Percentiles rank a stretch among this genome's conserved stretches.
Evolutionary conservation across 2,797 vertebrate genomes (phyloP).

Genomic region (Aldrovandia affinis): DNA sequence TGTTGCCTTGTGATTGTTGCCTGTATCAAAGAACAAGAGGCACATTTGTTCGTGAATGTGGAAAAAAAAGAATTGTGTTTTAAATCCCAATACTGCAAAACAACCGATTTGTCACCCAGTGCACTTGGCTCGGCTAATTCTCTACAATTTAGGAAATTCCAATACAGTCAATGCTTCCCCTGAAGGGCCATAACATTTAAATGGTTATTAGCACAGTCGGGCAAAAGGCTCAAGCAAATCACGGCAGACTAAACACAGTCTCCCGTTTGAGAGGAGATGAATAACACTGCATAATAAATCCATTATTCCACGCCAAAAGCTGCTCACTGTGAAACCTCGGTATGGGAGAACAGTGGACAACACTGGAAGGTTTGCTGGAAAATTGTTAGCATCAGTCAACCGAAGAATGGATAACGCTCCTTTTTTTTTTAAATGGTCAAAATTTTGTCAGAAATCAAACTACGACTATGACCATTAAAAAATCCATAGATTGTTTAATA

Average conservation of each 20-base stretch:
- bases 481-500: constrained; percentile 84
- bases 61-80: neutral
- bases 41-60: no score
- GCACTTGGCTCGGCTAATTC: neutral
- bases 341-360: neutral
- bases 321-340: neutral
- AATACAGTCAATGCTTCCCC: neutral
- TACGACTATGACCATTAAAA: constrained; percentile 60
- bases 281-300: neutral
- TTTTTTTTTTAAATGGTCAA: neutral
- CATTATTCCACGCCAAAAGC: neutral
- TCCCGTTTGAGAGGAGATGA: neutral
- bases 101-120: neutral
- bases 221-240: neutral
- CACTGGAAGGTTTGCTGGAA: neutral
- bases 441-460: constrained; percentile 52
- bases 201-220: neutral
- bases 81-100: neutral
- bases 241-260: neutral
- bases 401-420: neutral
- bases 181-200: neutral
- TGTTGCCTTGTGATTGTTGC: no score
- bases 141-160: neutral
- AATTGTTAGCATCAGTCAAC: neutral
- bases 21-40: no score